phyloP scores from a whole-genome alignment of 2,888 invertebrate species.

The Chaitophorus viminalis region DNA sequence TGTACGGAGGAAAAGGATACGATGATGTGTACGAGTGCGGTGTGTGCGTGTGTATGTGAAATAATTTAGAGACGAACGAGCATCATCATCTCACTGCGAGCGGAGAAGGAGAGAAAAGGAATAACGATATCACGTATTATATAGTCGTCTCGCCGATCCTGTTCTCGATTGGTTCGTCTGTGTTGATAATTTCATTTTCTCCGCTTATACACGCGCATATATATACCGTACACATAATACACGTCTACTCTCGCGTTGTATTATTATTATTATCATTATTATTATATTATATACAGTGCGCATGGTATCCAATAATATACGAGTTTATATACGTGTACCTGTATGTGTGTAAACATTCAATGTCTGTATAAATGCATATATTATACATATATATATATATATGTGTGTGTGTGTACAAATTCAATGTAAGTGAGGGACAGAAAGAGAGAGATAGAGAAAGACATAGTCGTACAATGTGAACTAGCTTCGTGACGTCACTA shows the following conservation, averaged over 20 bases:
- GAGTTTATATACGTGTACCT: neutral
- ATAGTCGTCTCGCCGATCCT: constrained; percentile 3
- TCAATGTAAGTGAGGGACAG: too few species aligned
- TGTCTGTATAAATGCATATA: neutral
- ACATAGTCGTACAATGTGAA: neutral
- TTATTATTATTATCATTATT: too few species aligned
- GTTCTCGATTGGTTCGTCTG: constrained; percentile 64
- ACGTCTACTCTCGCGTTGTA: too few species aligned
- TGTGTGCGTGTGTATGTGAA: too few species aligned
- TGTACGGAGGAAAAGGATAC: neutral
- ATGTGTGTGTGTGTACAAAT: neutral
- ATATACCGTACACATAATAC: too few species aligned
- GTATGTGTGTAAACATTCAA: neutral
- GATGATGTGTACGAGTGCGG: too few species aligned
- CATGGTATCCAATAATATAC: neutral
- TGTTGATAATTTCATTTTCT: constrained; percentile 64
- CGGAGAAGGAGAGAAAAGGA: neutral
- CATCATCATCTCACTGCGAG: neutral
- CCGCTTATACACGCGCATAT: neutral
- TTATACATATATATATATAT: neutral
- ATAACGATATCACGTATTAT: constrained; percentile 42
- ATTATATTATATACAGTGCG: constrained; percentile 10
- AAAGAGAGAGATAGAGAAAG: neutral
- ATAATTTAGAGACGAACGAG: neutral
- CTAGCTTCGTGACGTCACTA: constrained; percentile 34